Conservation (phyloP, 2,113 vertebrate genomes). For the Peucedramus taeniatus region DNA sequence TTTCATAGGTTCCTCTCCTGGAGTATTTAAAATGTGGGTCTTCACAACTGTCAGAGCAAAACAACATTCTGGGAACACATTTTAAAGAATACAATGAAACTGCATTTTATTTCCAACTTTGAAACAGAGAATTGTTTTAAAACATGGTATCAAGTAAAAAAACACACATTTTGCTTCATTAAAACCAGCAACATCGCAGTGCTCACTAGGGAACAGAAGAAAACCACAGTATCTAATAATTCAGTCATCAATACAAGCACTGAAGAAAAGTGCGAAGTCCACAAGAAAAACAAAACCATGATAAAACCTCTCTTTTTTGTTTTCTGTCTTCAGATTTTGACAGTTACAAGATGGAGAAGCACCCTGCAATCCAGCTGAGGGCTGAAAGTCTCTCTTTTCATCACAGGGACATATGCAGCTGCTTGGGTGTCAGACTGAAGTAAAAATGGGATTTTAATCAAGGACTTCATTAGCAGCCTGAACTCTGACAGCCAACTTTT, state of each 20-base stretch:
- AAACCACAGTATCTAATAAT: not conserved
- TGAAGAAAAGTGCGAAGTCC: not conserved
- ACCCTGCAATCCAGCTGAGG: not conserved
- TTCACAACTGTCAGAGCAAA: not conserved
- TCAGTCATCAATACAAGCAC: not conserved
- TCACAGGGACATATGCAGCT: not conserved
- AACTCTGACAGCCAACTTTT: not conserved
- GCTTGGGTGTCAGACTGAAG: not conserved
- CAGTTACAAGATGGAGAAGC: not conserved
- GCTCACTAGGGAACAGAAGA: not conserved
- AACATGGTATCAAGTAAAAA: not conserved
- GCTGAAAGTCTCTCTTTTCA: not conserved
- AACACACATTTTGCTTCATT: not conserved
- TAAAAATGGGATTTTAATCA: not conserved
- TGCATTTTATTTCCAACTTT: not conserved
- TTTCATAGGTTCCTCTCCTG: not conserved
- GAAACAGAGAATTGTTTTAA: not conserved
- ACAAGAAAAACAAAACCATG: not conserved
- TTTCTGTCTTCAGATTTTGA: not conserved
- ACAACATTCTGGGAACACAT: not conserved
- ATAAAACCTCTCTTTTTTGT: not conserved
- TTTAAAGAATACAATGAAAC: not conserved
- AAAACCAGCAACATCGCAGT: not conserved
- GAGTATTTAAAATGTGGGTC: not conserved
- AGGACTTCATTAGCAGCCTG: not conserved